These are phyloP conservation scores for Coracopsis vasa DNA, from an alignment of 2,113 vertebrate genomes.

Conservation along the genomic window DNA sequence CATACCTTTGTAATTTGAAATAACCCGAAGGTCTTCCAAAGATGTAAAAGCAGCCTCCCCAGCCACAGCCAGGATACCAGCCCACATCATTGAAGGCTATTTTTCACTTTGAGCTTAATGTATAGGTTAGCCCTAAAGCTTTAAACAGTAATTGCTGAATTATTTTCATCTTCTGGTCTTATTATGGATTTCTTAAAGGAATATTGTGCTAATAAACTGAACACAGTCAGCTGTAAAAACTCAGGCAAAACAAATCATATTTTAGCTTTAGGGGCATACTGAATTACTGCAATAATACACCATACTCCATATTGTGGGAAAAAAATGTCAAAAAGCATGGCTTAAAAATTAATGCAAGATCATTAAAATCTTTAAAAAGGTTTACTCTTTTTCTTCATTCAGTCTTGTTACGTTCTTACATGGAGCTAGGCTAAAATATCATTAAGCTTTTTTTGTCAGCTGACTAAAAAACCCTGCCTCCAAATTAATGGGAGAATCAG, in stretches of 20 bases:
- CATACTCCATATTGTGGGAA: background rate
- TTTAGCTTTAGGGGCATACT: background rate
- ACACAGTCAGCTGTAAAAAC: background rate
- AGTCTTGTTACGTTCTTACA: background rate
- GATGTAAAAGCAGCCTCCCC: background rate
- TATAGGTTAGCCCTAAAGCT: background rate
- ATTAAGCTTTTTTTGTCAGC: background rate
- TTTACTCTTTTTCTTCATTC: background rate
- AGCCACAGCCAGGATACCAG: background rate
- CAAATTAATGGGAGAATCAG: background rate
- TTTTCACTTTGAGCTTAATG: background rate
- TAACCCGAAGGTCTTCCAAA: background rate
- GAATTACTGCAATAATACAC: background rate
- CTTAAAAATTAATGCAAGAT: background rate
- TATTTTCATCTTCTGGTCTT: background rate
- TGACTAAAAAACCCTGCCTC: background rate
- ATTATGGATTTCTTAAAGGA: background rate
- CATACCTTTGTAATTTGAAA: background rate
- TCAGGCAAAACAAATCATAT: background rate
- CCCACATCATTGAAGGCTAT: fast-evolving
- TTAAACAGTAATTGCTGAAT: background rate
- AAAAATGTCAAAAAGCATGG: background rate
- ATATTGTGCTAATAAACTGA: background rate
- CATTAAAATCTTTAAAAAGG: background rate
- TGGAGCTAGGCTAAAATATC: background rate